Evolutionary conservation across 2,797 vertebrate species (phyloP).

Genomic region (Acanthopagrus latus): DNA sequence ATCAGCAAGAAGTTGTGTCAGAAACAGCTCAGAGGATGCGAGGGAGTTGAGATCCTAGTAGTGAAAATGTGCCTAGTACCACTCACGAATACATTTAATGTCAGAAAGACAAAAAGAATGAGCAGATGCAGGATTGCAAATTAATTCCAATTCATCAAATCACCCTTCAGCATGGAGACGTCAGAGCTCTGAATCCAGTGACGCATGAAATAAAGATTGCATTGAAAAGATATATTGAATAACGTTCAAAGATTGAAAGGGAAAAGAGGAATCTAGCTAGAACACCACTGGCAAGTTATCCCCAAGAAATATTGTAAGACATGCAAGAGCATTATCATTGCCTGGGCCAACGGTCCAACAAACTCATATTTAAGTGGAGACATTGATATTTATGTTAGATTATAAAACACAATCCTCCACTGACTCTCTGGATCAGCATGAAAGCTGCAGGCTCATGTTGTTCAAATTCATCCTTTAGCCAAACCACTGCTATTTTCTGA

Average conservation of each 20-base stretch:
- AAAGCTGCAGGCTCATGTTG: background rate
- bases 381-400: no score
- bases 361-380: no score
- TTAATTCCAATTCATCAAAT: background rate
- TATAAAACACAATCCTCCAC: background rate
- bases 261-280: background rate
- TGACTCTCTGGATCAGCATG: background rate
- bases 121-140: slow-evolving; percentile 3
- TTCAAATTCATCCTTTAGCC: background rate
- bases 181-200: background rate
- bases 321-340: background rate
- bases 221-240: background rate
- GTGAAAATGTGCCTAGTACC: background rate
- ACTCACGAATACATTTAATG: background rate
- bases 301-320: background rate
- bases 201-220: background rate
- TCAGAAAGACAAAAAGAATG: background rate
- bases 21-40: background rate
- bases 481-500: background rate
- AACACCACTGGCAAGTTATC: background rate
- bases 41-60: background rate
- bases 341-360: background rate
- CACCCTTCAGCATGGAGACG: background rate
- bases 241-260: background rate
- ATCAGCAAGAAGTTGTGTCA: background rate